Evolutionary conservation across 1,140 invertebrate species (phyloP).

Genomic region (Aradophagus sp.): DNA sequence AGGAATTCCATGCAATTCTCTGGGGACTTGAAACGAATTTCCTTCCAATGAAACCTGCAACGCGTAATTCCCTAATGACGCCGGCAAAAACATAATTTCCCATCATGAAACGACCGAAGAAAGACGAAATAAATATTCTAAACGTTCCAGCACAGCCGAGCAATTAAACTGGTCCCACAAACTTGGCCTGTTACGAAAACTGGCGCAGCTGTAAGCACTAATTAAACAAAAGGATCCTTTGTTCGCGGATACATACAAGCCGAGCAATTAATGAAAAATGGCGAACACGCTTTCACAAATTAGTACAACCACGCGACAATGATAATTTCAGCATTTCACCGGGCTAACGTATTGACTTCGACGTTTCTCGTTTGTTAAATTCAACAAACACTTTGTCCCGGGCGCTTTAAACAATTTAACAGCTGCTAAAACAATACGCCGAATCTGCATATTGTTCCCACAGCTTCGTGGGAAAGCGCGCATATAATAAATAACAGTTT

Average conservation of each 20-base stretch:
- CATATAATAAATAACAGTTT: constrained; percentile 16
- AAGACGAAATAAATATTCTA: too few species aligned
- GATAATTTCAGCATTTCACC: constrained; percentile 17
- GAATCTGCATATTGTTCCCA: constrained; percentile 42
- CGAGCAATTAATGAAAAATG: constrained; percentile 21
- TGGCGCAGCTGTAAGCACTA: constrained; percentile 1
- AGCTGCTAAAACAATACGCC: constrained; percentile 19
- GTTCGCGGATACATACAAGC: constrained; percentile 27
- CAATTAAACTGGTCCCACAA: not conserved
- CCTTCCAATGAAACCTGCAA: too few species aligned
- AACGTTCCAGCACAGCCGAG: too few species aligned
- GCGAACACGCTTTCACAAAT: constrained; percentile 25
- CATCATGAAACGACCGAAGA: too few species aligned
- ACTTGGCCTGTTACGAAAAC: not conserved
- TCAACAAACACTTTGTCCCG: constrained; percentile 17
- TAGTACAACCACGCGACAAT: constrained; percentile 22
- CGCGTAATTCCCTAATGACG: too few species aligned
- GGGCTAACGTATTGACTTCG: constrained; percentile 5
- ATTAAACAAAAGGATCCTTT: constrained; percentile 28
- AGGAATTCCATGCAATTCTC: too few species aligned
- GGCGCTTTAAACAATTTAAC: constrained; percentile 24
- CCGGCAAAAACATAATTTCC: too few species aligned
- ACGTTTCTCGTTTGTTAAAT: constrained; percentile 12
- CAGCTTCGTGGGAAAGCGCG: constrained; percentile 31
- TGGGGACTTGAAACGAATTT: too few species aligned